Base-by-base conservation (phyloP, 2,888 invertebrate genomes). In the Smittia sp. region DNA sequence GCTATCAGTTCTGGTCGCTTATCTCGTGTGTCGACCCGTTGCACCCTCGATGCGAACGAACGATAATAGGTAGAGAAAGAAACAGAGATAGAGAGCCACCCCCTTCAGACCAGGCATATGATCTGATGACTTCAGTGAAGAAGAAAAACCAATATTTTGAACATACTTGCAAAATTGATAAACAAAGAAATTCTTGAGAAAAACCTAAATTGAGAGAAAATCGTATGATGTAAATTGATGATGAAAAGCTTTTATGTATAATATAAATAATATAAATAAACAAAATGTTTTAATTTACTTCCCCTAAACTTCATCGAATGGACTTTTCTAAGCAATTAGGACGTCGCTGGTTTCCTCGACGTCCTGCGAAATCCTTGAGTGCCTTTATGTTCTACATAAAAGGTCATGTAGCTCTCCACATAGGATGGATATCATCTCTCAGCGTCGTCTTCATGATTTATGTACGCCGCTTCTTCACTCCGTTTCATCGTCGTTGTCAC, bases 181-280 rank as follows among this genome's bases (percentile, higher is more conserved):
- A 58, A 46, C 52, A 46, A 20, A 58, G 22, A 58, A 20, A 22
- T 20, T 18, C 20, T 20, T 58, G 9, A 58, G 18, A 58, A 46
- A 18, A 58, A 20, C 20, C 20, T 18, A 58, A 58, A 58, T 18
- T 22, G 58, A 58, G 58, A 58, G 46, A 52, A 68, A 68, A 68
- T 46, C 9, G 20, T 67, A 54, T 27, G 52, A 25, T 69, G 69
- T 69, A 69, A 69, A 69, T 69, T 52, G 52, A 69, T 27, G 41
- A 69, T 69, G 54, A 69, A 54, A 69, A 69, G 69, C 69, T 69
- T 69, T 69, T 69, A 69, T 69, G 69, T 69, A 69, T 41, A 69
- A 69, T 69, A 69, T 54, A 69, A 69, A 69, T 69, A 69, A 69
- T n/a, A 69, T 69, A 69, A 69, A 69, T 69, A 69, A 69, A 69